Conservation (phyloP, 2,888 invertebrate genomes). For the Falcaria lacertinaria region DNA sequence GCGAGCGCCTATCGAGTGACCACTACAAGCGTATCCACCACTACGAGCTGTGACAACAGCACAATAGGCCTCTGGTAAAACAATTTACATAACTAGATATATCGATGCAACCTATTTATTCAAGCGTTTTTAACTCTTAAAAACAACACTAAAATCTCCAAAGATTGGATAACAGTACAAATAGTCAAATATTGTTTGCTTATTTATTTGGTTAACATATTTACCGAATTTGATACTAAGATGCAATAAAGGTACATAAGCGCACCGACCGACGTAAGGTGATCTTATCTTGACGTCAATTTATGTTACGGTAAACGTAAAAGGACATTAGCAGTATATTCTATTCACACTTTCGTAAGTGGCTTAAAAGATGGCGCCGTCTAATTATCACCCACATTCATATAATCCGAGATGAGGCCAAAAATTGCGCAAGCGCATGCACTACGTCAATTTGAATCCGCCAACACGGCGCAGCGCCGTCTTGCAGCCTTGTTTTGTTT, state of each 20-base stretch:
- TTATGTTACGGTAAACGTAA: constrained; percentile 6
- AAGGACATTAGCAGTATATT: constrained; percentile 11
- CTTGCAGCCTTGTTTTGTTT: constrained; percentile 43
- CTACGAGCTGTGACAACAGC: constrained; percentile 24
- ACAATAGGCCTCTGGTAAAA: constrained; percentile 27
- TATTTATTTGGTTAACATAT: constrained; percentile 1
- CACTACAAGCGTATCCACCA: constrained; percentile 21
- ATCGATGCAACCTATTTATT: constrained; percentile 16
- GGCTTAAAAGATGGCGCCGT: constrained; percentile 32
- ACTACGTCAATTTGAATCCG: constrained; percentile 41
- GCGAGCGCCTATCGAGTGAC: constrained; percentile 21
- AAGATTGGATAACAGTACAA: not conserved
- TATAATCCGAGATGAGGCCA: constrained; percentile 42
- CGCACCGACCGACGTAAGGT: not conserved
- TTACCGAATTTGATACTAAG: not conserved
- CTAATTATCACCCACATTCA: constrained; percentile 48
- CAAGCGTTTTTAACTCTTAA: constrained; percentile 25
- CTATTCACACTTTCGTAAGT: constrained; percentile 32
- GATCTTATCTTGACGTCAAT: constrained; percentile 3
- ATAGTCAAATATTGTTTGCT: not conserved
- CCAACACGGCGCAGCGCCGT: constrained; percentile 36
- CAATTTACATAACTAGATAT: constrained; percentile 44
- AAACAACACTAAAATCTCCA: constrained; percentile 18
- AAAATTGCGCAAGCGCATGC: constrained; percentile 35
- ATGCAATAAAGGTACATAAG: not conserved